A percentile compares a stretch with the other conserved stretches of the same genome.
Conservation (phyloP, 2,797 vertebrate genomes). For the Morus bassanus region DNA sequence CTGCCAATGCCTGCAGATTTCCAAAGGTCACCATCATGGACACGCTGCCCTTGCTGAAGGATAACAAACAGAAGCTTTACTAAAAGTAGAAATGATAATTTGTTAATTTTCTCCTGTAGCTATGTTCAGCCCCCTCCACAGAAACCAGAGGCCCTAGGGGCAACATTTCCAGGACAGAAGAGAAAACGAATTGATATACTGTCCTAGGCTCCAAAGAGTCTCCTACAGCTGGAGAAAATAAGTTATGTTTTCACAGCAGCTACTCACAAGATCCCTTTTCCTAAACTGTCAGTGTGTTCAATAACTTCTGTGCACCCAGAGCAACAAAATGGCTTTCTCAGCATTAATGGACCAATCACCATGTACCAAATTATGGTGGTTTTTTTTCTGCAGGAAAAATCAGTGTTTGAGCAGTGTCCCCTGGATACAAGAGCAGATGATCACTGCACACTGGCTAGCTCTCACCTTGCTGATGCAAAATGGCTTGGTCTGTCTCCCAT, state of each 20-base stretch:
- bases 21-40: not conserved
- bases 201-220: not conserved
- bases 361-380: not conserved
- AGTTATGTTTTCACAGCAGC: not conserved
- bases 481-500: not conserved
- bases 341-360: not conserved
- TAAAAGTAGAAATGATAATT: not conserved
- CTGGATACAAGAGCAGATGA: not conserved
- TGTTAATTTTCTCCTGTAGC: not conserved
- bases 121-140: not conserved
- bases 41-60: not conserved
- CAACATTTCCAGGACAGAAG: not conserved
- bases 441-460: not conserved
- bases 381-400: not conserved
- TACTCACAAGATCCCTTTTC: not conserved
- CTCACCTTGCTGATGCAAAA: not conserved
- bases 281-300: not conserved
- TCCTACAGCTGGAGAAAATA: not conserved
- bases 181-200: not conserved
- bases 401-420: not conserved
- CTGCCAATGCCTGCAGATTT: not conserved
- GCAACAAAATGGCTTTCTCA: slow-evolving; percentile 17
- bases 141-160: not conserved
- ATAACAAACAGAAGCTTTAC: not conserved
- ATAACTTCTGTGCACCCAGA: not conserved